phyloP scores from a whole-genome alignment of 2,888 invertebrate species.

The Standfussiana lucernea region DNA sequence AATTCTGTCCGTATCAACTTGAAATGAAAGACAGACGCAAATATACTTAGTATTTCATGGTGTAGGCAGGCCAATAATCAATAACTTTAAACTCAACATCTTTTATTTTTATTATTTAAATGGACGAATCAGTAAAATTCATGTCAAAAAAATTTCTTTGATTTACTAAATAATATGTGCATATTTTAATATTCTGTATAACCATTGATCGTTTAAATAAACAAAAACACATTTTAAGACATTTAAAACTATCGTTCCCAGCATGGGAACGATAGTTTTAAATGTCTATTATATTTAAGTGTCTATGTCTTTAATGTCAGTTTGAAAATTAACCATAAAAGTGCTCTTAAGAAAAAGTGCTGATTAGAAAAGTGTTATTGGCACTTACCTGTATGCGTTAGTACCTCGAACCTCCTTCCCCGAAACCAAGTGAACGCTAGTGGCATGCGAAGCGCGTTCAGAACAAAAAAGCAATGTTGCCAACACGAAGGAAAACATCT shows the following conservation, averaged over 20 bases:
- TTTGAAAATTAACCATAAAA: slow-evolving; percentile 4
- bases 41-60: slow-evolving; percentile 3
- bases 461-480: slow-evolving; percentile 37
- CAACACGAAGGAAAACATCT: slow-evolving; percentile 14
- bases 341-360: slow-evolving; percentile 7
- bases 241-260: slow-evolving; percentile 33
- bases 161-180: too few relatives aligned
- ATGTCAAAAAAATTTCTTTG: too few relatives aligned
- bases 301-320: too few relatives aligned
- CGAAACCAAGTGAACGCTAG: slow-evolving; percentile 78
- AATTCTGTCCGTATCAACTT: not conserved
- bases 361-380: slow-evolving; percentile 21
- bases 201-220: not conserved
- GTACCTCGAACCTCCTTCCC: slow-evolving; percentile 71
- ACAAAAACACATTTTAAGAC: not conserved
- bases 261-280: too few relatives aligned
- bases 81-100: too few relatives aligned
- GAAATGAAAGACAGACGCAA: not conserved
- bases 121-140: not conserved
- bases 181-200: too few relatives aligned
- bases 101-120: not conserved
- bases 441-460: slow-evolving; percentile 64
- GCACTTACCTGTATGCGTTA: slow-evolving; percentile 71
- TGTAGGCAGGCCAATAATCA: not conserved
- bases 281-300: too few relatives aligned